Evolutionary conservation across 2,888 invertebrate species (phyloP).

Genomic region (Ichneumon xanthorius): DNA sequence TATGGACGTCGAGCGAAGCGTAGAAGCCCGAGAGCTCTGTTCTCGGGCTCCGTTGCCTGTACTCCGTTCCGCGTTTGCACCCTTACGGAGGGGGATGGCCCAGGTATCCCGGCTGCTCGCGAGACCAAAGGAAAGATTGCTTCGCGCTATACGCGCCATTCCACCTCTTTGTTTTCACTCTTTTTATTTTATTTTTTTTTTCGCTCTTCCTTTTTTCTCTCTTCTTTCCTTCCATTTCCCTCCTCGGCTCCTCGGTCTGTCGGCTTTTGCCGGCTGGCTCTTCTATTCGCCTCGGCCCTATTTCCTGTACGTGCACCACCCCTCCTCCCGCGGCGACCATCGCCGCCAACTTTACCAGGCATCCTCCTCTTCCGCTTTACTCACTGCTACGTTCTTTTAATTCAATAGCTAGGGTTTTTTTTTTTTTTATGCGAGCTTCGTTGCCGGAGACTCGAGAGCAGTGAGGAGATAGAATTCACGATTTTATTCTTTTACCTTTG

Average conservation of each 20-base stretch:
- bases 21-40: constrained; percentile 44
- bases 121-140: constrained; percentile 74
- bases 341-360: constrained; percentile 25
- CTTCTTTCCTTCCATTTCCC: constrained; percentile 38
- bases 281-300: constrained; percentile 43
- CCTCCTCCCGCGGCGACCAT: constrained; percentile 49
- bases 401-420: constrained; percentile 79
- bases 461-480: constrained; percentile 46
- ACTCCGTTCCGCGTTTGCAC: constrained; percentile 62
- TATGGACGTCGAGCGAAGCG: constrained; percentile 81
- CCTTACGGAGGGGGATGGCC: constrained; percentile 65
- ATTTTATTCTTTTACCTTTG: constrained; percentile 5
- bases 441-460: constrained; percentile 43
- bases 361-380: constrained; percentile 71
- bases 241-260: constrained; percentile 39
- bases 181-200: constrained; percentile 48
- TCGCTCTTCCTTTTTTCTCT: constrained; percentile 36
- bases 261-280: constrained; percentile 47
- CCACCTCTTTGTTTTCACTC: constrained; percentile 59
- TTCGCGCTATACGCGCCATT: constrained; percentile 50
- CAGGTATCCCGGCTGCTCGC: constrained; percentile 58
- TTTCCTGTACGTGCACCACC: constrained; percentile 28
- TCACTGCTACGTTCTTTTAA: constrained; percentile 80
- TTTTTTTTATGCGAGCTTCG: constrained; percentile 63
- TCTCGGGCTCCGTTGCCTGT: background rate